Conservation (phyloP, 2,797 vertebrate species). For the Xenopus petersii region DNA sequence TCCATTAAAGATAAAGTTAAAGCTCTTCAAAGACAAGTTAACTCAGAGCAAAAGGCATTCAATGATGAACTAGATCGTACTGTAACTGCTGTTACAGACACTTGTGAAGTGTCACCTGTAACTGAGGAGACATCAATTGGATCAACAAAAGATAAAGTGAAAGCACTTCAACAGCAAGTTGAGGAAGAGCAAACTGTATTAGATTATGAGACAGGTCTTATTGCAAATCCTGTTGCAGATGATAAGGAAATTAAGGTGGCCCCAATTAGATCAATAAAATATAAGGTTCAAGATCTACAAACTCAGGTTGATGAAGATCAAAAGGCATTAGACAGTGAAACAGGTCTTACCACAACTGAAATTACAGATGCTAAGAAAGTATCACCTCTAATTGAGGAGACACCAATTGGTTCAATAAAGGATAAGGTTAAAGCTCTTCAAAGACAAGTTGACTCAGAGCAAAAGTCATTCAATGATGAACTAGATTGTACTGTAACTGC, state of each 20-base stretch:
- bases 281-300: conserved; percentile 97
- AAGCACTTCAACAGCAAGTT: conserved; percentile 93
- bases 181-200: conserved; percentile 87
- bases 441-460: conserved; percentile 91
- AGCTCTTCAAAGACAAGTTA: conserved; percentile 93
- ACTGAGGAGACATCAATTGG: conserved; percentile 97
- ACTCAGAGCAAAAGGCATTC: conserved; percentile 84
- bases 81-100: conserved; percentile 59
- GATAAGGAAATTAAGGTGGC: conserved; percentile 89
- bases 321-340: conserved; percentile 67
- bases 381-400: conserved; percentile 93
- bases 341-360: conserved; percentile 65
- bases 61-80: conserved; percentile 67
- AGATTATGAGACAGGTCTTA: conserved; percentile 66
- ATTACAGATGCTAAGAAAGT: conserved; percentile 73
- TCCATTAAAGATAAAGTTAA: conserved; percentile 98
- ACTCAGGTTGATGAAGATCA: conserved; percentile 93
- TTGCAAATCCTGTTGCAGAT: conserved; percentile 59
- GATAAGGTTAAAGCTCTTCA: conserved; percentile 98
- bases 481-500: conserved; percentile 65
- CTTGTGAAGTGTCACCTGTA: conserved; percentile 87
- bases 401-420: conserved; percentile 96
- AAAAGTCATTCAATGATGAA: conserved; percentile 72
- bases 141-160: conserved; percentile 97
- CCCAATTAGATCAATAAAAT: conserved; percentile 96